These are phyloP conservation scores for Timema podura DNA, from an alignment of 2,888 invertebrate genomes.

Conservation along the genomic window DNA sequence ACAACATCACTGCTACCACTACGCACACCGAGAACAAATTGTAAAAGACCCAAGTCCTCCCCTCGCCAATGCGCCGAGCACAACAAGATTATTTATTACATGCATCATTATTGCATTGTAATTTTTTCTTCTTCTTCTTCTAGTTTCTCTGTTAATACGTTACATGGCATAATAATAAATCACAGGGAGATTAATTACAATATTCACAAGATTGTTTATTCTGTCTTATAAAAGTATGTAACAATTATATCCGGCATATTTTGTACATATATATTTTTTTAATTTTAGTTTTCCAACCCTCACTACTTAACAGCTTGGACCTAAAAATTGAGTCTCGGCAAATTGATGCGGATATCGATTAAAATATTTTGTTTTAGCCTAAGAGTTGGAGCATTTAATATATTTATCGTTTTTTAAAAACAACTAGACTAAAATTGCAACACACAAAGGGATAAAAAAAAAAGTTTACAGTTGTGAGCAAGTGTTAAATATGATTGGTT, in stretches of 20 bases:
- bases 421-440: no score
- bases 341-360: slow-evolving; percentile 12
- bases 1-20: slow-evolving; percentile 12
- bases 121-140: slow-evolving; percentile 6
- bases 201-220: slow-evolving; percentile 27
- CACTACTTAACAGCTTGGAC: slow-evolving; percentile 9
- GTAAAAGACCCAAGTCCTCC: no score
- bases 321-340: no score
- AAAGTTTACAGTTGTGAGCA: no score
- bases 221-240: slow-evolving; percentile 22
- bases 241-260: slow-evolving; percentile 24
- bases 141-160: slow-evolving; percentile 18
- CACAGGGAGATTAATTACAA: slow-evolving; percentile 31
- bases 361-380: slow-evolving; percentile 13
- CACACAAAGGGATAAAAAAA: no score
- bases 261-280: slow-evolving; percentile 1
- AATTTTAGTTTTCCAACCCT: slow-evolving; percentile 22
- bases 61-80: no score
- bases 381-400: slow-evolving; percentile 23
- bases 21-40: slow-evolving; percentile 3
- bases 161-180: slow-evolving; percentile 28
- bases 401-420: neutral
- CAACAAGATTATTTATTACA: slow-evolving; percentile 4
- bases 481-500: no score
- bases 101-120: neutral